Base-by-base conservation (phyloP, 2,797 vertebrate species). In the Dromococcyx pavoninus region DNA sequence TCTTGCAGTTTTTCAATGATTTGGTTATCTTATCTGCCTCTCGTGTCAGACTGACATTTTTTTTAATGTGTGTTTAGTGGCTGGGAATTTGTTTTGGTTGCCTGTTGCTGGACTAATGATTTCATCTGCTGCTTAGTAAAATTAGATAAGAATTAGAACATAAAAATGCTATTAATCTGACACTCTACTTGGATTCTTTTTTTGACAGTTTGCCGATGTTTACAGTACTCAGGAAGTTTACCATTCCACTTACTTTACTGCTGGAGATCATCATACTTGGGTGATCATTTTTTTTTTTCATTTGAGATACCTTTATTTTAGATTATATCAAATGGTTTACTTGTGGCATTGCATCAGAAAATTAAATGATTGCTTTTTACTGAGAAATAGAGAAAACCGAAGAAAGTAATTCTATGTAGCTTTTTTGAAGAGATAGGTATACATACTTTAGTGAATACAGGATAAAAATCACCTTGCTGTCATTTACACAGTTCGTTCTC, bases 201-300 rank as follows among this genome's bases (percentile, higher is more conserved):
- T 97, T 97, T 96, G 77, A 82, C 98, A 99, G 99, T 95, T 98
- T 99, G 94, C 99, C 99, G n/a, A 99, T 99, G 99, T 99, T 99
- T 96, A 99, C 99, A 28, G 99, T 99, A 27, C 98, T 99, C 95
- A 98, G 99, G 93, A 99, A 99, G 96, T 99, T 99, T 97, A 98
- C 98, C 86, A 99, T 99, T 96, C 95, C 99, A 86, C 98, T 99
- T 95, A 99, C 99, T 35, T 98, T 99, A 97, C 96, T 99, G 28
- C 96, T 99, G 98, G 99, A 99, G 97, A 96, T 97, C 58, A 97
- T 98, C 93, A 93, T 99, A 86, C 97, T 99, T 44, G 98, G 98
- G 99, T 99, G 96, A 98, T 94, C n/a, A 10, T 84, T 91, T 86
- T 88, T 39, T 41, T 62, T 56, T 67, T 80, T 61, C 60, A 13